Conservation (phyloP, 2,113 vertebrate genomes). For the Ondatra zibethicus region DNA sequence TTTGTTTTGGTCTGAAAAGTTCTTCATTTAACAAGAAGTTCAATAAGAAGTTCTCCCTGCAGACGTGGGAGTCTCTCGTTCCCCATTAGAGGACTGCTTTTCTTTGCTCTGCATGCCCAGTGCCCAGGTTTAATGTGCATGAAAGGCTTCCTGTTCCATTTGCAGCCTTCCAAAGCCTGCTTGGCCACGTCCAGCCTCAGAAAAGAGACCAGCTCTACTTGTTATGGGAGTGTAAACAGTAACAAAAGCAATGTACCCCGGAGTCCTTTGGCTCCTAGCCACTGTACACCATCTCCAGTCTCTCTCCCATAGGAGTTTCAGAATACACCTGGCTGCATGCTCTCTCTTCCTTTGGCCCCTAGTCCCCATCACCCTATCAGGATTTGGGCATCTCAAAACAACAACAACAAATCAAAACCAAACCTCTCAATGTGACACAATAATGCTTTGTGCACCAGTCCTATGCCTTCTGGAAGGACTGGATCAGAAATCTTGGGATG, state of each 20-base stretch:
- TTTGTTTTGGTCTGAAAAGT: not conserved
- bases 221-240: not conserved
- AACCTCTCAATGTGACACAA: not conserved
- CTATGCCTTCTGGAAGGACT: not conserved
- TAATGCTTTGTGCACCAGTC: not conserved
- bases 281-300: not conserved
- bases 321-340: not conserved
- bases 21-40: not conserved
- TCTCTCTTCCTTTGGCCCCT: not conserved
- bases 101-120: not conserved
- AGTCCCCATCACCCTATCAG: not conserved
- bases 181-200: not conserved
- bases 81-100: not conserved
- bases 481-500: not conserved
- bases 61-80: not conserved
- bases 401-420: not conserved
- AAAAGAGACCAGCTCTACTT: constrained; percentile 25
- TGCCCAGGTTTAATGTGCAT: not conserved
- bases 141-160: not conserved
- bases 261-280: constrained; percentile 34
- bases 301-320: constrained; percentile 3
- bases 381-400: not conserved
- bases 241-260: not conserved
- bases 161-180: not conserved
- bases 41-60: not conserved